A percentile compares a stretch with the other conserved stretches of the same genome.
phyloP scores from a whole-genome alignment of 2,797 vertebrate genomes.

The Darevskia mixta region DNA sequence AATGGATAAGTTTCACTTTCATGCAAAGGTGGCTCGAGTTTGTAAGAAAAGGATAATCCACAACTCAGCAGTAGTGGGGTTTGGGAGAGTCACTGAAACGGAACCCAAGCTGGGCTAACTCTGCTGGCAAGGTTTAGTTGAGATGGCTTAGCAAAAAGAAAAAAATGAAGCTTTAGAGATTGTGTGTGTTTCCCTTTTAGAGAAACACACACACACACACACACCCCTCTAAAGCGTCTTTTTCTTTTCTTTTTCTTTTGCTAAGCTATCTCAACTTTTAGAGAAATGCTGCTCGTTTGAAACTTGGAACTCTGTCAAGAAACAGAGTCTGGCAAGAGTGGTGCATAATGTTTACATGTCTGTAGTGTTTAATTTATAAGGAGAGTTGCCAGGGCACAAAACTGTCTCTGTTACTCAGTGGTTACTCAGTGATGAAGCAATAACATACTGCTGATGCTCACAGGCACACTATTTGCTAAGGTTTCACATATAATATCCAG shows the following conservation, averaged over 20 bases:
- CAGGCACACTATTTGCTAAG: not conserved
- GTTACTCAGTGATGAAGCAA: not conserved
- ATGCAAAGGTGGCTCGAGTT: constrained; percentile 52
- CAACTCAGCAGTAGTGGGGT: constrained; percentile 62
- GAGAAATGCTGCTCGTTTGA: constrained; percentile 37
- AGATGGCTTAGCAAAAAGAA: constrained; percentile 63
- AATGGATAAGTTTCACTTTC: constrained; percentile 68
- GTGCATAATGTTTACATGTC: constrained; percentile 10
- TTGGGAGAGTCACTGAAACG: constrained; percentile 70
- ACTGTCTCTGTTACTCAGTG: not conserved
- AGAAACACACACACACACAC: not conserved
- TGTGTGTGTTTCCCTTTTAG: constrained; percentile 34
- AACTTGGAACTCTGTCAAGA: constrained; percentile 37
- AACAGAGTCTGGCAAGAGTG: not conserved
- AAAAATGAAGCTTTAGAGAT: constrained; percentile 51
- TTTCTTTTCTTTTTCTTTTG: no score
- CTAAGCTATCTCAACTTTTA: constrained; percentile 7
- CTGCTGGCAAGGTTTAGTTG: constrained; percentile 47
- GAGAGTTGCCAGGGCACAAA: constrained; percentile 10
- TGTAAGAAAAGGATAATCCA: constrained; percentile 67
- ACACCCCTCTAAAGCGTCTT: no score
- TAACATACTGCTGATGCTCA: not conserved
- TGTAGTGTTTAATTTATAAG: constrained; percentile 4
- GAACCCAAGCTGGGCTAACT: constrained; percentile 60
- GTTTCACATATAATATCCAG: not conserved